A percentile compares a stretch with the other conserved stretches of the same genome.
phyloP scores from a whole-genome alignment of 1,140 invertebrate genomes.

The Acromyrmex echinatior region DNA sequence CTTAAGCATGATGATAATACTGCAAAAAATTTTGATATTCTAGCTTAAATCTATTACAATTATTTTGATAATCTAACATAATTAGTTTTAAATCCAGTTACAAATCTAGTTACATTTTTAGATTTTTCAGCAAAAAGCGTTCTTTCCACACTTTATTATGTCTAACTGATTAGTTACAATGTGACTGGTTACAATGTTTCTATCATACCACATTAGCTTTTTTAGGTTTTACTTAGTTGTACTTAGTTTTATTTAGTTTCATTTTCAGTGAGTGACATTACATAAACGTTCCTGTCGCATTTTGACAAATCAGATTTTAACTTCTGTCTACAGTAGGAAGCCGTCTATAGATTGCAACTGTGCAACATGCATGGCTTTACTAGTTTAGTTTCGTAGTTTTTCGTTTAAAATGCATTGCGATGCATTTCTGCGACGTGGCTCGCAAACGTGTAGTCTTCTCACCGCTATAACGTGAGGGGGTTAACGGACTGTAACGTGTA shows the following conservation, averaged over 20 bases:
- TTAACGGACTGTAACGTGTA: slow-evolving; percentile 30
- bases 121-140: too few relatives aligned
- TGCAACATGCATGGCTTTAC: neutral
- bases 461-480: neutral
- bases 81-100: neutral
- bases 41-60: too few relatives aligned
- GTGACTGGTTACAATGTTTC: neutral
- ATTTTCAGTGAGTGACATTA: neutral
- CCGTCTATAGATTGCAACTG: neutral
- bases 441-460: neutral
- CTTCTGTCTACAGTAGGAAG: neutral
- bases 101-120: too few relatives aligned
- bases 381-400: neutral
- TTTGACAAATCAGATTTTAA: neutral
- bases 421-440: neutral
- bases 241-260: neutral
- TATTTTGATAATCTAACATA: too few relatives aligned
- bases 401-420: slow-evolving; percentile 9
- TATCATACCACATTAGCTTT: neutral
- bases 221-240: neutral
- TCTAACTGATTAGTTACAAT: neutral
- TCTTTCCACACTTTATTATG: neutral
- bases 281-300: neutral
- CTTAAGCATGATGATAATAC: too few relatives aligned
- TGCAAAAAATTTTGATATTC: too few relatives aligned